phyloP scores from a whole-genome alignment of 2,113 vertebrate species.

The Cervus canadensis region DNA sequence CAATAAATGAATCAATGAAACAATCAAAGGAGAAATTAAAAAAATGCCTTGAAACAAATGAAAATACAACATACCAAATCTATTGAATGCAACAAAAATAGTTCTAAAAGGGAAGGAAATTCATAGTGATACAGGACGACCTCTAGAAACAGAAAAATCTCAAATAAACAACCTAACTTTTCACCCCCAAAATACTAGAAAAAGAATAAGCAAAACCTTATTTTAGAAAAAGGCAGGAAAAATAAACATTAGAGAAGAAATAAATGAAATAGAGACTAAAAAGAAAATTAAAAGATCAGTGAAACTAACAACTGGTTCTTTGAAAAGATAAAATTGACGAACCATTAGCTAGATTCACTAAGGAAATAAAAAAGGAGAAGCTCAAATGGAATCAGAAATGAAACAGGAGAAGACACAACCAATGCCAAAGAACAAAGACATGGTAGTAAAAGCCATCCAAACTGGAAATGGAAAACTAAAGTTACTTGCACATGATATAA shows the following conservation, averaged over 20 bases:
- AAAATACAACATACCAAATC: background rate
- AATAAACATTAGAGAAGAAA: background rate
- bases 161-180: background rate
- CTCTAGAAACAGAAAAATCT: background rate
- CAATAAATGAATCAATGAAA: background rate
- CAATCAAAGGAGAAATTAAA: background rate
- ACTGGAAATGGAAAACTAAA: background rate
- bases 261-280: background rate
- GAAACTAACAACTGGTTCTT: background rate
- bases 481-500: background rate
- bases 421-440: background rate
- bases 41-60: background rate
- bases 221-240: background rate
- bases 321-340: background rate
- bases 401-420: background rate
- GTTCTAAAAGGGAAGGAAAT: background rate
- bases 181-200: background rate
- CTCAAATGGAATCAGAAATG: background rate
- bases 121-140: background rate
- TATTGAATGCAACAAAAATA: background rate
- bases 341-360: background rate
- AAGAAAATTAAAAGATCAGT: background rate
- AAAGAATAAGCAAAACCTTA: background rate
- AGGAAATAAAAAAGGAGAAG: background rate
- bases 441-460: background rate